These are phyloP conservation scores for Epinotia ramella DNA, from an alignment of 2,888 invertebrate genomes.

Conservation along the genomic window DNA sequence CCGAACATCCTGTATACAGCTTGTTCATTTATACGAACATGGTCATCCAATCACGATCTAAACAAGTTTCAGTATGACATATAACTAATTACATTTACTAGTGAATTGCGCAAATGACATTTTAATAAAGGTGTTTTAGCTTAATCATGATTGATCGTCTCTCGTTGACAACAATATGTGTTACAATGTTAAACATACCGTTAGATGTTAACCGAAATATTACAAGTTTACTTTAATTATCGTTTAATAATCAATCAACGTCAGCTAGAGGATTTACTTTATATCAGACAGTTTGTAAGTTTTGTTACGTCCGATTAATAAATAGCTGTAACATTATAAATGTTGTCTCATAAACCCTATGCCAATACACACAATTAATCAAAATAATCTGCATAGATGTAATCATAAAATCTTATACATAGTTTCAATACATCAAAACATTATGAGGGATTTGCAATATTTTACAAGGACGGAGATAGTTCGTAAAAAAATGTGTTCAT, in stretches of 20 bases:
- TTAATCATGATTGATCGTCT: conserved; percentile 41
- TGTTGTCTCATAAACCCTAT: background rate
- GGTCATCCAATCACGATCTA: background rate
- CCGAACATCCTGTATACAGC: too few species aligned
- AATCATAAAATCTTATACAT: too few species aligned
- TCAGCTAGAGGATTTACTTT: conserved; percentile 7
- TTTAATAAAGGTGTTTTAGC: conserved; percentile 44
- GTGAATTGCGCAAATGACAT: conserved; percentile 46
- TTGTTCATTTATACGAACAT: background rate
- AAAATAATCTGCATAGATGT: background rate
- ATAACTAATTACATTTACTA: conserved; percentile 22
- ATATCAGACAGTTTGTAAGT: background rate
- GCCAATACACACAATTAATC: background rate
- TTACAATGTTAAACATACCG: conserved; percentile 36
- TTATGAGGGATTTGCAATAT: too few species aligned
- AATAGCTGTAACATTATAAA: background rate
- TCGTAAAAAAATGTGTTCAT: too few species aligned
- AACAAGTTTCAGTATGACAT: conserved; percentile 15
- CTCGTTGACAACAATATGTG: conserved; percentile 36
- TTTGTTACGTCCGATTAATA: background rate
- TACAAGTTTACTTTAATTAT: conserved; percentile 42
- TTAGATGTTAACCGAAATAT: conserved; percentile 17
- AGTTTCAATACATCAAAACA: background rate
- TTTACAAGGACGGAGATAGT: too few species aligned
- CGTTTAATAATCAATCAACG: conserved; percentile 31